A percentile compares a stretch with the other conserved stretches of the same genome.
These are phyloP conservation scores for Stratiolaelaps scimitus DNA, from an alignment of 1,140 invertebrate genomes.

Conservation along the genomic window DNA sequence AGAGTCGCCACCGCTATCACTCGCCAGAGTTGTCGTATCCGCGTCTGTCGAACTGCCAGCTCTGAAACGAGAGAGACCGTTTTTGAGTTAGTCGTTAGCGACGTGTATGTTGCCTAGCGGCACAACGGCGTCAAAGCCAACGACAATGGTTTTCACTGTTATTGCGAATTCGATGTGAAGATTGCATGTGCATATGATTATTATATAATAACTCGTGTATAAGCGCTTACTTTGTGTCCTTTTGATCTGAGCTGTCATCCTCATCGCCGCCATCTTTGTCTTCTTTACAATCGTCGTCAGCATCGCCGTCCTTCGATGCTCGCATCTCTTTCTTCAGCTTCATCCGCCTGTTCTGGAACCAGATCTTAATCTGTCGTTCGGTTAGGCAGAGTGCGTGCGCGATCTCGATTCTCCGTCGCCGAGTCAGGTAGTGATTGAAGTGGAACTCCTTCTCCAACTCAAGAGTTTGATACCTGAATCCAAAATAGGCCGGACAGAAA, in stretches of 20 bases:
- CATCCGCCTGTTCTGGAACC: conserved; percentile 95
- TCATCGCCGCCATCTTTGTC: too few relatives aligned
- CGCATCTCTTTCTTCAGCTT: conserved; percentile 90
- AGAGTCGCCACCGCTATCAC: conserved; percentile 8
- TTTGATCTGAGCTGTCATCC: too few relatives aligned
- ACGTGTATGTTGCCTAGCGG: too few relatives aligned
- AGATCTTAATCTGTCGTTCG: conserved; percentile 92
- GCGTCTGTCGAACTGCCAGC: conserved; percentile 15
- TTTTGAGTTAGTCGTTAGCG: too few relatives aligned
- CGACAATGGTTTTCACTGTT: too few relatives aligned
- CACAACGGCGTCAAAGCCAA: too few relatives aligned
- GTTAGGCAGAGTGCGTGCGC: conserved; percentile 88
- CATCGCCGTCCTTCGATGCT: conserved; percentile 86
- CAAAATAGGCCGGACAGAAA: too few relatives aligned
- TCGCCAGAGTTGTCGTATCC: conserved; percentile 15
- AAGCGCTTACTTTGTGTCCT: too few relatives aligned
- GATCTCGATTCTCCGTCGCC: conserved; percentile 87
- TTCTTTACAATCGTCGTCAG: background rate
- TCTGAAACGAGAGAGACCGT: background rate
- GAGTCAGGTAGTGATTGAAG: conserved; percentile 91
- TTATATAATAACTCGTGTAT: too few relatives aligned
- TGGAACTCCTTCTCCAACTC: conserved; percentile 97
- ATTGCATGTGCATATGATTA: too few relatives aligned
- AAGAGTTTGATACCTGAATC: conserved; percentile 66
- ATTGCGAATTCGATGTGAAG: too few relatives aligned